Conservation (phyloP, 2,888 invertebrate genomes). For the Exocentrus adspersus region DNA sequence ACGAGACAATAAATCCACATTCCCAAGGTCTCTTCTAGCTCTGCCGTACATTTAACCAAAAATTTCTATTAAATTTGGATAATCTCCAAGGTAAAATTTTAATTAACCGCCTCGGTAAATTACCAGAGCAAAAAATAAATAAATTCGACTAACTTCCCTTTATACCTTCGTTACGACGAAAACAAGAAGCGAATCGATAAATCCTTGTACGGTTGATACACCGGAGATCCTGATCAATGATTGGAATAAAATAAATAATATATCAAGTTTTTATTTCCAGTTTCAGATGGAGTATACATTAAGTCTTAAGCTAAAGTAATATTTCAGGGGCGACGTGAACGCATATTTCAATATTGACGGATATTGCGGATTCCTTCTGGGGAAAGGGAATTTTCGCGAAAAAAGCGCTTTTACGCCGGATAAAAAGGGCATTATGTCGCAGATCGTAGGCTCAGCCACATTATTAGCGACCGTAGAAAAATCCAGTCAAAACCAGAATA, state of each 20-base stretch:
- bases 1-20: too few species aligned
- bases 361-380: constrained; percentile 18
- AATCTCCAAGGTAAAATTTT: constrained; percentile 16
- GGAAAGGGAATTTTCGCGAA: constrained; percentile 5
- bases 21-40: too few species aligned
- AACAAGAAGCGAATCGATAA: neutral
- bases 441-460: neutral
- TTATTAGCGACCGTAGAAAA: neutral
- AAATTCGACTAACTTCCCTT: neutral
- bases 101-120: neutral
- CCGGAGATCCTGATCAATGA: constrained; percentile 8
- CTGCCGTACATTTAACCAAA: too few species aligned
- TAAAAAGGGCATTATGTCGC: neutral
- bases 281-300: constrained; percentile 20
- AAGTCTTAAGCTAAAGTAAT: constrained; percentile 20
- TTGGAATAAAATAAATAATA: constrained; percentile 20
- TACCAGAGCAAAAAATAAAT: neutral
- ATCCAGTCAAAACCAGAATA: too few species aligned
- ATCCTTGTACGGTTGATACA: neutral
- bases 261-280: constrained; percentile 20
- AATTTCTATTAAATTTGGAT: neutral
- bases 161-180: too few species aligned
- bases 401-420: constrained; percentile 6
- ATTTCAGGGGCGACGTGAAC: constrained; percentile 19
- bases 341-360: constrained; percentile 21